Evolutionary conservation across 2,888 invertebrate genomes (phyloP), one percentile per base, ranked within the genome.

Genomic region (Phanerotoma sp.): DNA sequence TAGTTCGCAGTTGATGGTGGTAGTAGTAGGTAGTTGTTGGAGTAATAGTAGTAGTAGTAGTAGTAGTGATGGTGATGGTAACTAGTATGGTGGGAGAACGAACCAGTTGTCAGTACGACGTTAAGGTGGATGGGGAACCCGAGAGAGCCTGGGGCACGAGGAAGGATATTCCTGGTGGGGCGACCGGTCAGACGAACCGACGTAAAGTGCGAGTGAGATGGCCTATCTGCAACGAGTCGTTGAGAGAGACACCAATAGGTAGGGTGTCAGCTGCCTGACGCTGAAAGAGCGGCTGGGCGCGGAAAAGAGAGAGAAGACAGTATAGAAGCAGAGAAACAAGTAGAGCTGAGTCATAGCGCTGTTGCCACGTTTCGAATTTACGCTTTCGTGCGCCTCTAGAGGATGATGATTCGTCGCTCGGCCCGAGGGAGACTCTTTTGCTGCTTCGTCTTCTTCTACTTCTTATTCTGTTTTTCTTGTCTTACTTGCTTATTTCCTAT

Each of bases 321-420:
- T 57, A 40, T 45, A 32, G 30, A 41, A 44, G 51, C 10, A 46
- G 54, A 42, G 50, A 50, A 69, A 66, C 66, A 66, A 67, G 71
- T 64, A 61, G 70, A 73, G 75, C 74, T 75, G 76, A 77, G 70
- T 75, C 76, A 76, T 75, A 74, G 70, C 75, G 66, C 62, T 72
- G 75, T 76, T 76, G 76, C 75, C 75, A 74, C 67, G 70, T 74
- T 68, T 65, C 58, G 56, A 54, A 56, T 62, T 62, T 56, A 62
- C 63, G 61, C 61, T 63, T 53, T 58, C 60, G 54, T 57, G 60
- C 57, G 52, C 51, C 58, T 54, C 41, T 21, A 28, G 41, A 48
- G 45, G 41, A 41, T 30, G 48, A 41, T 33, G 48, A 44, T 44
- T 45, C 50, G 35, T 42, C 20, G 48, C 41, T 47, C 32, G n/a